Percentiles rank a stretch among this genome's conserved stretches.
Evolutionary conservation across 1,140 invertebrate genomes (phyloP).

Genomic region (Tetragonula clypearis): DNA sequence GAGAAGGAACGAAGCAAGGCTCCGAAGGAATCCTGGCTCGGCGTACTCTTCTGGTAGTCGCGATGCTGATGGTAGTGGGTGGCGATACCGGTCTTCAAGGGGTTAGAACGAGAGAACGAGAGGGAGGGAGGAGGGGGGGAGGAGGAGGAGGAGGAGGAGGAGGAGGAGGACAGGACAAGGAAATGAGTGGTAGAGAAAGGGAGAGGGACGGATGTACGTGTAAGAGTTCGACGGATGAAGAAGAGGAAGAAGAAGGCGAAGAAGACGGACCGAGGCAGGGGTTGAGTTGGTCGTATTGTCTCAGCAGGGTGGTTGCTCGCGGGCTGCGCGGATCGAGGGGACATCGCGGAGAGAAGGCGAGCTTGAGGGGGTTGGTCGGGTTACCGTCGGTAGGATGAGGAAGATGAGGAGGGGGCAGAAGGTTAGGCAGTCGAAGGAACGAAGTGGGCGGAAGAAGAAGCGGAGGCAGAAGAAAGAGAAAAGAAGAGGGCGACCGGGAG

Average conservation of each 20-base stretch:
- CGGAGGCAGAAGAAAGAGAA: slow-evolving; percentile 63
- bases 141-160: neutral
- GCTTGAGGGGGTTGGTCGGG: slow-evolving; percentile 42
- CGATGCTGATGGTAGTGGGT: slow-evolving; percentile 61
- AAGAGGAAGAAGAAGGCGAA: slow-evolving; percentile 51
- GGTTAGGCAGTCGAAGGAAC: slow-evolving; percentile 61
- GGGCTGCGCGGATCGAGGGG: slow-evolving; percentile 67
- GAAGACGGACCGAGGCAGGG: slow-evolving; percentile 58
- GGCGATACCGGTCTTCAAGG: slow-evolving; percentile 67
- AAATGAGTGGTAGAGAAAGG: neutral
- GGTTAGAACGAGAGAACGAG: slow-evolving; percentile 51
- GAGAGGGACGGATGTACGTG: slow-evolving; percentile 38
- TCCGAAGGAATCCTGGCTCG: slow-evolving; percentile 57
- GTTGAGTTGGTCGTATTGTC: slow-evolving; percentile 76
- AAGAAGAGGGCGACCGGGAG: slow-evolving; percentile 59
- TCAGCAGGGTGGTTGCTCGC: slow-evolving; percentile 77
- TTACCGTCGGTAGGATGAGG: slow-evolving; percentile 33
- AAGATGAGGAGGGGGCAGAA: slow-evolving; percentile 46
- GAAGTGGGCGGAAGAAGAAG: slow-evolving; percentile 68
- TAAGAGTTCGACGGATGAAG: slow-evolving; percentile 53
- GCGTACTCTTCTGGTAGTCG: slow-evolving; percentile 63
- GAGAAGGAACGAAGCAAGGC: slow-evolving; percentile 47
- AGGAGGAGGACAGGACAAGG: neutral
- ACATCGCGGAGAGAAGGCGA: slow-evolving; percentile 55
- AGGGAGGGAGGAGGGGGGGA: neutral